These are phyloP conservation scores for Stratiomys singularior DNA, from an alignment of 2,888 invertebrate genomes.

Conservation along the genomic window DNA sequence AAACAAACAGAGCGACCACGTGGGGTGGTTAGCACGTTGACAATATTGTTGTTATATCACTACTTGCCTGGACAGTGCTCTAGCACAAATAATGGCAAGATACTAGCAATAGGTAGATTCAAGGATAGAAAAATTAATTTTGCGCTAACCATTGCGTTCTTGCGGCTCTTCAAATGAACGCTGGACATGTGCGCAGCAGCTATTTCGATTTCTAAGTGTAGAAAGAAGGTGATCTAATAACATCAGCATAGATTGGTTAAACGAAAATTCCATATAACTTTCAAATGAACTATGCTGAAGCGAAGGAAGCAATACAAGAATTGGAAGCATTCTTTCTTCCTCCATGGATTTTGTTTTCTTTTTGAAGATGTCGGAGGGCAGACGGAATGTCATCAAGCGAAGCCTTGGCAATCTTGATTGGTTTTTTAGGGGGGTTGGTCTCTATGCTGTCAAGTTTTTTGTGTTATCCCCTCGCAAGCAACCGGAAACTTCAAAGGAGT, in stretches of 20 bases:
- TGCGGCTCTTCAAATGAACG: not conserved
- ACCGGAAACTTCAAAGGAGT: slow-evolving; percentile 47
- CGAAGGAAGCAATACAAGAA: slow-evolving; percentile 34
- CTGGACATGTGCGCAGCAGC: not conserved
- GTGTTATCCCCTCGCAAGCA: slow-evolving; percentile 28
- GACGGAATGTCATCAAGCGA: slow-evolving; percentile 46
- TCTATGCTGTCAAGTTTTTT: slow-evolving; percentile 3
- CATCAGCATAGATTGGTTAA: slow-evolving; percentile 17
- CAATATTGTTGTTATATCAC: not conserved
- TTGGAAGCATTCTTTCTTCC: not conserved
- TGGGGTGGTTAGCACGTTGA: slow-evolving; percentile 17
- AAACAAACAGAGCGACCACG: slow-evolving; percentile 18
- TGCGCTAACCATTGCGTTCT: not conserved
- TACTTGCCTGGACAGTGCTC: not conserved
- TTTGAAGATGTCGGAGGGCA: not conserved
- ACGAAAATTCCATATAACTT: slow-evolving; percentile 17
- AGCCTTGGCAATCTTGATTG: slow-evolving; percentile 51
- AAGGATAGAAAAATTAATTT: slow-evolving; percentile 21
- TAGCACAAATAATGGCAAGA: not conserved
- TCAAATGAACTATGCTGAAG: not conserved
- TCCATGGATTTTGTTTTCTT: not conserved
- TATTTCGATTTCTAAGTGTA: not conserved
- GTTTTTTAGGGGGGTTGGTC: slow-evolving; percentile 43
- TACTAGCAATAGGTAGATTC: not conserved
- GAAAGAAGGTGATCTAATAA: not conserved